Evolutionary conservation across 92 coral and sea anemone species (phyloP).

Genomic region (Bergia puertoricense): DNA sequence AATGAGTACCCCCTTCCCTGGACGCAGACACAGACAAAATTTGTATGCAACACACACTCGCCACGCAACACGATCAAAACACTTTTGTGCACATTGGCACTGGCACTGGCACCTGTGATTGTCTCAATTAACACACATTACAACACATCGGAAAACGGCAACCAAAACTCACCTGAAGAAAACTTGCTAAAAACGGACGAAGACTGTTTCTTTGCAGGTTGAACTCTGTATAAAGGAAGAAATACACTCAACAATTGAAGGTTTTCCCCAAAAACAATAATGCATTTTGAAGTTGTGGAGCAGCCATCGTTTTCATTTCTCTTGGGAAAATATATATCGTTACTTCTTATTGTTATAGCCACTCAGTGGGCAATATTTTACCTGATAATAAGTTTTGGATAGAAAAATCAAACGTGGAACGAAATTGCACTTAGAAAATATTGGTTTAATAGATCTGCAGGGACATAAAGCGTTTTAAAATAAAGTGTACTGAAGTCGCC

Average conservation of each 20-base stretch:
- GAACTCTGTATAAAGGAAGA: slow-evolving; percentile 12
- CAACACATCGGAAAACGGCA: not conserved
- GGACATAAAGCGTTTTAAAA: too few species aligned
- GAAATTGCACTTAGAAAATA: too few species aligned
- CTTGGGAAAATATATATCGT: not conserved
- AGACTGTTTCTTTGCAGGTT: slow-evolving; percentile 19
- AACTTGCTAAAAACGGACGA: slow-evolving; percentile 45
- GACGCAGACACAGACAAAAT: too few species aligned
- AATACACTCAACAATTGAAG: too few species aligned
- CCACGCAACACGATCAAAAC: too few species aligned
- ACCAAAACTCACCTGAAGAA: slow-evolving; percentile 29
- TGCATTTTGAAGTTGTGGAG: too few species aligned
- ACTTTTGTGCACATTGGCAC: not conserved
- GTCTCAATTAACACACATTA: not conserved
- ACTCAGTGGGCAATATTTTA: not conserved
- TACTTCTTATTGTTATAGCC: not conserved
- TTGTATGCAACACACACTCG: too few species aligned
- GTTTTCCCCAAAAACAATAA: not conserved
- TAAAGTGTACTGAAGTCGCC: too few species aligned
- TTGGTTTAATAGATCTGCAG: too few species aligned
- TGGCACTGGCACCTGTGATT: not conserved
- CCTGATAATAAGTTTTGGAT: not conserved
- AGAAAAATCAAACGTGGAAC: not conserved
- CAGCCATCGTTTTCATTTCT: not conserved
- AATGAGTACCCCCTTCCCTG: too few species aligned